Evolutionary conservation across 30 jellyfish, hydroid and myxozoan species (phyloP).

Genomic region (Aurelia aurita): DNA sequence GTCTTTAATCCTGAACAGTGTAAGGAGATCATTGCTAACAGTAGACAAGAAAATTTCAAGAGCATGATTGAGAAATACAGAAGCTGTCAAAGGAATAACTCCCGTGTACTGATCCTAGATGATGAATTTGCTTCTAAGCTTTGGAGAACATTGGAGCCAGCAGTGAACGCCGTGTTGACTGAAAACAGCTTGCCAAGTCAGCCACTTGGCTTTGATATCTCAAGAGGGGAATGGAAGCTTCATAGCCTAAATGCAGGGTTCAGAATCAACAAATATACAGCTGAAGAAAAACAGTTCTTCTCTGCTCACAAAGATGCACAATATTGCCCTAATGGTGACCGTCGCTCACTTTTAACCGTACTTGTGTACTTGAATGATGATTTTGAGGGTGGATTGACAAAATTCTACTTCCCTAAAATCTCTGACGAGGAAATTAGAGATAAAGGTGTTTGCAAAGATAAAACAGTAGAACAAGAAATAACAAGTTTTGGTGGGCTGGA

Average conservation of each 20-base stretch:
- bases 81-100: slow-evolving; percentile 17
- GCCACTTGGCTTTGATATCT: slow-evolving; percentile 54
- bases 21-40: slow-evolving; percentile 16
- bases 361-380: slow-evolving; percentile 64
- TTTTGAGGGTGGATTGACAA: slow-evolving; percentile 62
- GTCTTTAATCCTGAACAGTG: slow-evolving; percentile 39
- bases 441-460: slow-evolving; percentile 17
- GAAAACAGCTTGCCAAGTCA: not conserved
- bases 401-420: slow-evolving; percentile 36
- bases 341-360: slow-evolving; percentile 51
- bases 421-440: not conserved
- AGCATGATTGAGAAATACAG: slow-evolving; percentile 4
- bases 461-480: slow-evolving; percentile 47
- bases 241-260: slow-evolving; percentile 40
- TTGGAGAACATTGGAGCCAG: slow-evolving; percentile 26
- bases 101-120: slow-evolving; percentile 58
- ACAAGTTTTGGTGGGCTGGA: slow-evolving; percentile 56
- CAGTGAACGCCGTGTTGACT: not conserved
- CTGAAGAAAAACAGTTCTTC: slow-evolving; percentile 38
- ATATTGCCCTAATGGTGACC: slow-evolving; percentile 80
- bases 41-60: not conserved
- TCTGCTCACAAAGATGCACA: slow-evolving; percentile 74
- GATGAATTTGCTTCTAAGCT: slow-evolving; percentile 24
- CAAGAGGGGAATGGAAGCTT: slow-evolving; percentile 61
- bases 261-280: slow-evolving; percentile 38